Evolutionary conservation across 2,888 invertebrate species (phyloP).

Genomic region (Helleia helle): DNA sequence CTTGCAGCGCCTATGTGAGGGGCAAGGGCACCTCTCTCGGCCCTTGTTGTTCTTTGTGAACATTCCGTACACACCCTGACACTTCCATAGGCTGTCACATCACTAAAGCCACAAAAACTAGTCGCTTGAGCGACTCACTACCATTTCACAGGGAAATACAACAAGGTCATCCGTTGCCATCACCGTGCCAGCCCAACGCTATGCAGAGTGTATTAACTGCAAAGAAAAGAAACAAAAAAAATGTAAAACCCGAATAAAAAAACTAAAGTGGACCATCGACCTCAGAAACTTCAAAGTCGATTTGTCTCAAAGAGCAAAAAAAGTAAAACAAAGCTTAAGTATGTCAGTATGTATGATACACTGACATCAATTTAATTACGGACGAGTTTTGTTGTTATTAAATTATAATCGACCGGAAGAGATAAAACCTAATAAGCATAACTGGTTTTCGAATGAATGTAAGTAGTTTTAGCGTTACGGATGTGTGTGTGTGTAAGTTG

Average conservation of each 20-base stretch:
- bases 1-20: conserved; percentile 60
- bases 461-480: too few species aligned
- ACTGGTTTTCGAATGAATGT: background rate
- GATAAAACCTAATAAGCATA: background rate
- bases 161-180: conserved; percentile 62
- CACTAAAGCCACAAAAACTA: conserved; percentile 49
- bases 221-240: conserved; percentile 65
- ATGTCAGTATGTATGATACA: conserved; percentile 7
- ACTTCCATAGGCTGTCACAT: conserved; percentile 68
- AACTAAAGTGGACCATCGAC: conserved; percentile 13
- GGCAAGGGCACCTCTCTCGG: conserved; percentile 64
- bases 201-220: conserved; percentile 54
- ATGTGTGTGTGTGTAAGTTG: too few species aligned
- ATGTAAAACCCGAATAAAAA: conserved; percentile 33
- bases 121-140: conserved; percentile 46
- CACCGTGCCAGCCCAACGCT: conserved; percentile 48
- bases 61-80: conserved; percentile 62
- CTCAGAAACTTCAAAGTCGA: background rate
- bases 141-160: conserved; percentile 50
- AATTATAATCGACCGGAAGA: background rate
- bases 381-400: background rate
- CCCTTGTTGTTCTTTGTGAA: conserved; percentile 67
- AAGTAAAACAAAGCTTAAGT: background rate
- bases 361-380: conserved; percentile 1
- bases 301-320: background rate